Conservation (phyloP, 2,797 vertebrate species). For the Coilia nasus region DNA sequence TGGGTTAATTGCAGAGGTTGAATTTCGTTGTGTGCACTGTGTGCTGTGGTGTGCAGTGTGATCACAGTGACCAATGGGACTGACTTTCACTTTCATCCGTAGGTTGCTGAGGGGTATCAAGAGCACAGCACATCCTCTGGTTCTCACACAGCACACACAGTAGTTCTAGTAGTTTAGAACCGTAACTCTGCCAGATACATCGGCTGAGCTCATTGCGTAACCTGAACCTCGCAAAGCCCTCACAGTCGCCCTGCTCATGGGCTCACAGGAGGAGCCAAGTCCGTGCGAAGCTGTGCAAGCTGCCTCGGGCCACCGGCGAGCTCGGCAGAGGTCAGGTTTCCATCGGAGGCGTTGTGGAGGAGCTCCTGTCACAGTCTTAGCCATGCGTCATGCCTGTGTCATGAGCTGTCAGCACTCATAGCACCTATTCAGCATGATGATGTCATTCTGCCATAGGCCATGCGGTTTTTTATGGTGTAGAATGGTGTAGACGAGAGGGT, state of each 20-base stretch:
- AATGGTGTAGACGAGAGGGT: background rate
- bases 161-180: background rate
- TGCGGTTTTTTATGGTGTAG: background rate
- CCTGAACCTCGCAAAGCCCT: background rate
- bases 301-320: background rate
- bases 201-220: background rate
- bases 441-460: background rate
- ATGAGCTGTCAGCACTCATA: background rate
- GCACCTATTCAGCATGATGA: background rate
- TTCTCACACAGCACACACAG: background rate
- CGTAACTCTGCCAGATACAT: background rate
- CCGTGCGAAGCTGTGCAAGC: background rate
- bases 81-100: no score
- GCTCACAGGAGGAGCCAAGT: background rate
- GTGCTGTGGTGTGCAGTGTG: no score
- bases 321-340: conserved; percentile 19
- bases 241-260: background rate
- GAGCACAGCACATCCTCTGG: background rate
- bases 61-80: no score
- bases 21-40: no score
- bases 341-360: background rate
- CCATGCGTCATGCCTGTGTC: background rate
- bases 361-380: background rate
- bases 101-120: background rate
- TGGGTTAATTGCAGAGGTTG: no score